phyloP scores from a whole-genome alignment of 2,113 vertebrate genomes.

The Chaetodon trifascialis region DNA sequence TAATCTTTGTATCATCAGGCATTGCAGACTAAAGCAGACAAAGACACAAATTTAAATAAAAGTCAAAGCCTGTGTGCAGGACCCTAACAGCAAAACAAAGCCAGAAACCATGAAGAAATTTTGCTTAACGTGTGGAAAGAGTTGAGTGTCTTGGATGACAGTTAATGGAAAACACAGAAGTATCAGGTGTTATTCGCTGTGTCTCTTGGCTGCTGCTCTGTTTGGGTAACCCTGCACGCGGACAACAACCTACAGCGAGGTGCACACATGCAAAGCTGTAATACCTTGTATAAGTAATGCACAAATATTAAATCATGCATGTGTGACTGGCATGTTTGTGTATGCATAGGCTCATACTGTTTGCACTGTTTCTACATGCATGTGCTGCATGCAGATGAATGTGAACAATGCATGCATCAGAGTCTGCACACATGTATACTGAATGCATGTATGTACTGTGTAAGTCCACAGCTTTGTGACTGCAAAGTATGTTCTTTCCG shows the following conservation, averaged over 20 bases:
- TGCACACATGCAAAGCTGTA: constrained; percentile 17
- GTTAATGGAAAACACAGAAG: constrained; percentile 63
- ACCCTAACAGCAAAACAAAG: neutral
- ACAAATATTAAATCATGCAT: constrained; percentile 5
- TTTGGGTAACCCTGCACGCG: constrained; percentile 71
- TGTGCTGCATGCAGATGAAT: neutral
- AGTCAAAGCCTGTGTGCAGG: neutral
- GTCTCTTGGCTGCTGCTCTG: constrained; percentile 64
- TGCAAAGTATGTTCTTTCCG: constrained; percentile 3
- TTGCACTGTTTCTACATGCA: neutral
- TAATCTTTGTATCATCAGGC: constrained; percentile 21
- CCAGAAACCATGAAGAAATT: constrained; percentile 15
- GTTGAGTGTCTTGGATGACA: constrained; percentile 53
- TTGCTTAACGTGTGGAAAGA: constrained; percentile 33
- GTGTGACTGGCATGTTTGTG: neutral
- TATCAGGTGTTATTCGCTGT: constrained; percentile 58
- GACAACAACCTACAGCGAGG: constrained; percentile 28
- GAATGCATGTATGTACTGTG: neutral
- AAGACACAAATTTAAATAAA: constrained; percentile 8
- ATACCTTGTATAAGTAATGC: neutral
- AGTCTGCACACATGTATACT: neutral
- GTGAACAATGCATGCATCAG: neutral
- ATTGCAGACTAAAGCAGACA: neutral
- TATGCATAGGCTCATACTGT: constrained; percentile 4
- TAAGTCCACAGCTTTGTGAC: constrained; percentile 1